These are phyloP conservation scores for Parazoanthus swiftii DNA, from an alignment of 92 coral and sea anemone genomes.

Conservation along the genomic window DNA sequence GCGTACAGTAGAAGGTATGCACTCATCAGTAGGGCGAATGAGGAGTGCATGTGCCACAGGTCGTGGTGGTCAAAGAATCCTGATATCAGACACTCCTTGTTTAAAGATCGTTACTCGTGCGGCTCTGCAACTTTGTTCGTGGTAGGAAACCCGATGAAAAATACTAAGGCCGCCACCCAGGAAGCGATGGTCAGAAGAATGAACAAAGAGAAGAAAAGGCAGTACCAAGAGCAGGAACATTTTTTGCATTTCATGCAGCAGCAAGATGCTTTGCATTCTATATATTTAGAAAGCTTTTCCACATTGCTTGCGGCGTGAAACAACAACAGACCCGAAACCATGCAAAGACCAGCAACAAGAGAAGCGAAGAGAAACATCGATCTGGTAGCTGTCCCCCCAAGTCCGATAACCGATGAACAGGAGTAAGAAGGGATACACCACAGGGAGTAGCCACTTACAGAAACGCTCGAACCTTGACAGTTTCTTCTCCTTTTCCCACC, in stretches of 20 bases:
- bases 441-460: slow-evolving; percentile 66
- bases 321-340: slow-evolving; percentile 62
- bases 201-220: slow-evolving; percentile 63
- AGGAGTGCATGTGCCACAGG: slow-evolving; percentile 94
- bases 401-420: slow-evolving; percentile 59
- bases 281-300: background rate
- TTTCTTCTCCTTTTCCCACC: slow-evolving; percentile 15
- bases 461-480: slow-evolving; percentile 32
- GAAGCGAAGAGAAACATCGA: slow-evolving; percentile 83
- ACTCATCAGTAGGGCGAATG: slow-evolving; percentile 82
- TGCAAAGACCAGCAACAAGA: slow-evolving; percentile 64
- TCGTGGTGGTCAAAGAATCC: slow-evolving; percentile 93
- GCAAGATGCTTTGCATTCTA: too few species aligned
- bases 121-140: slow-evolving; percentile 74
- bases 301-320: slow-evolving; percentile 38
- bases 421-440: slow-evolving; percentile 62
- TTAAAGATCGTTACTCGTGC: slow-evolving; percentile 73
- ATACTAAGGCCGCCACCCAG: slow-evolving; percentile 81
- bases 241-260: too few species aligned
- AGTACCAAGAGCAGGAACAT: background rate
- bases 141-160: slow-evolving; percentile 65
- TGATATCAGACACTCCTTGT: slow-evolving; percentile 78
- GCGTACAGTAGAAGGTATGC: slow-evolving; percentile 79
- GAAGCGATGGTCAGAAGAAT: slow-evolving; percentile 50
- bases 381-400: slow-evolving; percentile 74